These are phyloP conservation scores for Cepaea nemoralis DNA, from an alignment of 1,140 invertebrate species.

Conservation along the genomic window DNA sequence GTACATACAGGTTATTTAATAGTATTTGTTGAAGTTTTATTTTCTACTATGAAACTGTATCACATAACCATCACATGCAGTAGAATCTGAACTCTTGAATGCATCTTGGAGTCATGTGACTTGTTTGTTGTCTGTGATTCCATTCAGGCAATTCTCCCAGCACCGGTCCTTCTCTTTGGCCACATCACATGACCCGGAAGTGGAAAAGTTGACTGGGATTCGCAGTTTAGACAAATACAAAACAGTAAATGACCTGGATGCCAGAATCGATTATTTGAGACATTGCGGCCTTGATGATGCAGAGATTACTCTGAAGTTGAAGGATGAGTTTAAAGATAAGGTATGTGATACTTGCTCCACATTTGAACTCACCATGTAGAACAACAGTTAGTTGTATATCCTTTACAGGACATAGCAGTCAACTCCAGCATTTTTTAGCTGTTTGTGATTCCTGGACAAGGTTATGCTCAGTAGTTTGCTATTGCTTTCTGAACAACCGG, in stretches of 20 bases:
- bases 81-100: neutral
- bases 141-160: constrained; percentile 29
- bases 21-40: too few relatives aligned
- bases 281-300: constrained; percentile 28
- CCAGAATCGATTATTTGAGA: constrained; percentile 28
- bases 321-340: constrained; percentile 21
- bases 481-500: too few relatives aligned
- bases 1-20: too few relatives aligned
- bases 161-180: constrained; percentile 30
- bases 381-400: too few relatives aligned
- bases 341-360: too few relatives aligned
- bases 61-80: neutral
- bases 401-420: too few relatives aligned
- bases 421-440: too few relatives aligned
- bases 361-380: too few relatives aligned
- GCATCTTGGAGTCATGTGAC: neutral
- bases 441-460: too few relatives aligned
- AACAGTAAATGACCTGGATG: neutral
- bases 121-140: neutral
- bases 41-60: too few relatives aligned
- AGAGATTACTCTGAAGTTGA: constrained; percentile 19
- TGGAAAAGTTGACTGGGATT: constrained; percentile 24
- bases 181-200: constrained; percentile 27
- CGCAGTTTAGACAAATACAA: constrained; percentile 12
- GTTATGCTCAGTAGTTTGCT: too few relatives aligned